Base-by-base conservation (phyloP, 2,888 invertebrate species). In the Tinea semifulvella region DNA sequence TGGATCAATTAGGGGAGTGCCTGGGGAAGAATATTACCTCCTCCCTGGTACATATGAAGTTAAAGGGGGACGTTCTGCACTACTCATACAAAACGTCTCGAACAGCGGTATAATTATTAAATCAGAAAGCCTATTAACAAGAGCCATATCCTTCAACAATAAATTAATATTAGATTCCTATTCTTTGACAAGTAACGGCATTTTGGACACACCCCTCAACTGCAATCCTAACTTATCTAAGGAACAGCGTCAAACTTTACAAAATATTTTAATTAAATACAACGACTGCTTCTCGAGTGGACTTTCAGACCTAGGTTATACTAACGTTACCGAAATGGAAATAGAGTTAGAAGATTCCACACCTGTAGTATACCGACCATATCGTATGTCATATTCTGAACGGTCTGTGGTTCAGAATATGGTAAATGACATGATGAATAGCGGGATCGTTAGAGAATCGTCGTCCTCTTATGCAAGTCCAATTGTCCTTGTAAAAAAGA, bases 381-480 rank as follows among this genome's bases (percentile, higher is more conserved):
- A 54, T 19, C 39, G 54, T 0, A 25, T 56, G 22, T 48, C 54
- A 2, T 36, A 47, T 18, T 1, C 46, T 1, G 55, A 56, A 28
- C 17, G 51, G 31, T 1, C n/a, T 3, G 3, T 28, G 2, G 52
- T 56, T 1, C 19, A 28, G 6, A 19, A 36, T 3, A 53, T 56
- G 50, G 46, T 53, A 1, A 28, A 52, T 18, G 52, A 54, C 20
- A 48, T 53, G 50, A 1, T 50, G 1, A 49, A 52, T 3, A 8
- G n/a, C 14, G 47, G 44, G 10, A 53, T 52, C 11, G 43, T 50
- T 13, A 40, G 48, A 6, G 50, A 54, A 35, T 54, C 53, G 1
- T 19, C 27, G 5, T 57, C 55, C 1, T 45, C 50, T 2, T 56
- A 53, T 38, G 56, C 57, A 1, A 53, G 53, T 25, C 55, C 57